Evolutionary conservation across 2,113 vertebrate genomes (phyloP).

Genomic region (Epinephelus lanceolatus): DNA sequence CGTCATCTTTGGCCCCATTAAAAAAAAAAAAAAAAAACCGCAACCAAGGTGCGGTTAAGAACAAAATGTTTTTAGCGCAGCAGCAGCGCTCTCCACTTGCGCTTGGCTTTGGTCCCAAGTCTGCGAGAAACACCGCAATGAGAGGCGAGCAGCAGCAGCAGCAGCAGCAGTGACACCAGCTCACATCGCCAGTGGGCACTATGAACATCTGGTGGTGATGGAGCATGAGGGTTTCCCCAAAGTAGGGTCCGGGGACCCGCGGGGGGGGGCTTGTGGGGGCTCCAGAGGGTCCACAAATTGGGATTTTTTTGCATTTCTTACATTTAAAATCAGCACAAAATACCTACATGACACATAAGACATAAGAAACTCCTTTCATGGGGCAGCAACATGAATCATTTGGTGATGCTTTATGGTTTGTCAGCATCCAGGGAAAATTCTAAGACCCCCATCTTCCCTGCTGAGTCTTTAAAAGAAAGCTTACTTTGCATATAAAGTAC

Average conservation of each 20-base stretch:
- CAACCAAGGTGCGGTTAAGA: slow-evolving; percentile 61
- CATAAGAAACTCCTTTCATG: no score
- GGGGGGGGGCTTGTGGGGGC: not conserved
- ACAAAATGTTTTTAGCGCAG: slow-evolving; percentile 62
- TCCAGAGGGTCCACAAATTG: not conserved
- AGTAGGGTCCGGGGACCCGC: slow-evolving; percentile 19
- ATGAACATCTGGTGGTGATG: slow-evolving; percentile 40
- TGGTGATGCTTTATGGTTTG: not conserved
- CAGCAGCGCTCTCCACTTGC: slow-evolving; percentile 57
- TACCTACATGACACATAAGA: not conserved
- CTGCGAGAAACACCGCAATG: slow-evolving; percentile 63
- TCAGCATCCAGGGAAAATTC: not conserved
- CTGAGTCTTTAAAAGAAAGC: not conserved
- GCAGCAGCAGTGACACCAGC: slow-evolving; percentile 50
- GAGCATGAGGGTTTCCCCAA: slow-evolving; percentile 51
- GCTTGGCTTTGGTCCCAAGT: slow-evolving; percentile 65
- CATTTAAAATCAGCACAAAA: not conserved
- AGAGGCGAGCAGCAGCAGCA: slow-evolving; percentile 32
- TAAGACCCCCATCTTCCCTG: not conserved
- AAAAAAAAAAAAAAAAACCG: slow-evolving; percentile 10
- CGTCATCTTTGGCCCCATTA: not conserved
- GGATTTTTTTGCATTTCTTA: not conserved
- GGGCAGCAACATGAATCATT: not conserved
- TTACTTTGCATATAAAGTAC: not conserved
- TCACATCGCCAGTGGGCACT: slow-evolving; percentile 51